Base-by-base conservation (phyloP, 2,113 vertebrate species). In the Puffinus mauretanicus region DNA sequence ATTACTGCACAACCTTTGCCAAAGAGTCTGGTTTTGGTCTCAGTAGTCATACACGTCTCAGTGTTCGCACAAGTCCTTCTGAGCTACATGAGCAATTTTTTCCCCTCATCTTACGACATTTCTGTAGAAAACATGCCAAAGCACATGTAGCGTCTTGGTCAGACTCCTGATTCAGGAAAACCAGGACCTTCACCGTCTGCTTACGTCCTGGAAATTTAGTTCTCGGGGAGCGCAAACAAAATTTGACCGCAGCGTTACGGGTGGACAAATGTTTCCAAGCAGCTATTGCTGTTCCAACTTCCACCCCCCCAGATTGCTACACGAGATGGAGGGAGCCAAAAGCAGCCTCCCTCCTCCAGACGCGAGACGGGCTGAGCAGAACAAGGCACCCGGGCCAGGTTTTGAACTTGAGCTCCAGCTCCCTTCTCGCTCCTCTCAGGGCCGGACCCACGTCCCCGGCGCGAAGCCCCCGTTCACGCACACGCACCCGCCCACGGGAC, bases 1-100 rank as follows among this genome's bases (percentile, higher is more conserved):
- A 86, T 91, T 86, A 80, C 88, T 6, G 30, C 34, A 14, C 4
- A 26, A 30, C 86, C 87, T 79, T 32, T 93, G 93, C 93, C 95
- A 97, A 67, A 38, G 58, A 70, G 94, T 90, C 94, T 94, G 90
- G 55, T 81, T 87, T 91, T 88, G 82, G 90, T 75, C 94, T 77
- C 75, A 12, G 36, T 1, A 92, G 79, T 65, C 90, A 61, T 12
- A 57, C 61, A 42, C 61, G 54, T 44, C 92, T 78, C 79, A 19
- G 60, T 27, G 84, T 51, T 97, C 95, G 16, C 91, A 87, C 80
- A 40, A 91, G 55, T 34, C 78, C n/a, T 60, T 65, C 51, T 40
- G 46, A 82, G 82, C 46, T 73, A 11, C 85, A 71, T 82, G 86
- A 95, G 88, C 92, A 51, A 91, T 73, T 78, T 96, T 95, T 62